Evolutionary conservation across 2,888 invertebrate genomes (phyloP).

Genomic region (Rosalia funebris): DNA sequence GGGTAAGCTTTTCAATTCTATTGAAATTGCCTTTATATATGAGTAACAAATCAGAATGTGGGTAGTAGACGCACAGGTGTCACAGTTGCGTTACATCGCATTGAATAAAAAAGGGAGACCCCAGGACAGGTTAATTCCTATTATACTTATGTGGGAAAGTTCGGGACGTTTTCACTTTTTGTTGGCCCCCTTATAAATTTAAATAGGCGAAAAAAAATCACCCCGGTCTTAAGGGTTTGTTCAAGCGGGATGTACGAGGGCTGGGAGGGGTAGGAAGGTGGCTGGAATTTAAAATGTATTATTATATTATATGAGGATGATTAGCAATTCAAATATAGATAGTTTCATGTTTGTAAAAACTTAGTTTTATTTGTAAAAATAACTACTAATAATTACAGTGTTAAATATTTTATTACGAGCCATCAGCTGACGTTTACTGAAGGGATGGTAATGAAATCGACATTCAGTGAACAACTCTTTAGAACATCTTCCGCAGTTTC

Average conservation of each 20-base stretch:
- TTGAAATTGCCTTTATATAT: constrained; percentile 37
- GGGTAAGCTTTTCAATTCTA: constrained; percentile 32
- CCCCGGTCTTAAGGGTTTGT: constrained; percentile 36
- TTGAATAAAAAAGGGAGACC: constrained; percentile 46
- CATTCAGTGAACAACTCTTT: no score
- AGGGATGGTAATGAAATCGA: no score
- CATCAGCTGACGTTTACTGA: no score
- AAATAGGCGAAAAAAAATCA: constrained; percentile 46
- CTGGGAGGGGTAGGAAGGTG: constrained; percentile 22
- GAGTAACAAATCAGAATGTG: constrained; percentile 42
- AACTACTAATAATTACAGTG: no score
- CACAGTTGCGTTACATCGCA: constrained; percentile 41
- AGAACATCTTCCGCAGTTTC: no score
- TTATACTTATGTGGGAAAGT: constrained; percentile 59
- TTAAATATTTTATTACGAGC: no score
- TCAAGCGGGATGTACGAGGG: background rate
- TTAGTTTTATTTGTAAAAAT: no score
- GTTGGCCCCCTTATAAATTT: constrained; percentile 40
- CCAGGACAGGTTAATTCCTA: constrained; percentile 57
- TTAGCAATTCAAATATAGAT: no score
- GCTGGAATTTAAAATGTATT: no score
- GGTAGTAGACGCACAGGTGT: constrained; percentile 51
- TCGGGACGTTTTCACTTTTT: constrained; percentile 48
- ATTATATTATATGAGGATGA: no score
- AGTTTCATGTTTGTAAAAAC: no score